Percentiles rank a stretch among this genome's conserved stretches.
These are phyloP conservation scores for Spermophilus dauricus DNA, from an alignment of 2,113 vertebrate species.

Conservation along the genomic window DNA sequence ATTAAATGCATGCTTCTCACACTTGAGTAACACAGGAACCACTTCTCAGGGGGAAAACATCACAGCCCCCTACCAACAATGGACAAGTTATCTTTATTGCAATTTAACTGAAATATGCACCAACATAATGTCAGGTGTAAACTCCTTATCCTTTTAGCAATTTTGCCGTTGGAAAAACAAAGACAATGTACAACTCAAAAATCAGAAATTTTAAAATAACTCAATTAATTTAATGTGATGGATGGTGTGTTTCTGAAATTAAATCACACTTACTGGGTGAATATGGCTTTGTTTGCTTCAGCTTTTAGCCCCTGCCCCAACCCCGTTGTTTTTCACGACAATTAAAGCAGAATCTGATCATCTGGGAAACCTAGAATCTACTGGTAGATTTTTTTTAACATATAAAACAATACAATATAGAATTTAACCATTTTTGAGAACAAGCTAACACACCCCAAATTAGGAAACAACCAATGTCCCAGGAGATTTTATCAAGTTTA, in stretches of 20 bases:
- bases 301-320: background rate
- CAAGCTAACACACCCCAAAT: background rate
- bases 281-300: background rate
- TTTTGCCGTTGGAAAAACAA: background rate
- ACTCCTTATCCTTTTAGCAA: slow-evolving; percentile 8
- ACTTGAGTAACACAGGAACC: background rate
- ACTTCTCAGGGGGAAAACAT: background rate
- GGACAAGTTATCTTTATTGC: slow-evolving; percentile 72
- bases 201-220: slow-evolving; percentile 61
- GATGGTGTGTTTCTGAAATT: slow-evolving; percentile 64
- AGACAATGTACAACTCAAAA: background rate
- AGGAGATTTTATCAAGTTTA: background rate
- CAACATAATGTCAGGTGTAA: background rate
- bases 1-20: slow-evolving; percentile 72
- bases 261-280: slow-evolving; percentile 26
- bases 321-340: slow-evolving; percentile 38
- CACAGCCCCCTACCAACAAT: background rate
- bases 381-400: background rate
- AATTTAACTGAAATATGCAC: slow-evolving; percentile 8
- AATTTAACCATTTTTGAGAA: background rate
- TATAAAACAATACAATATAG: background rate
- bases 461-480: background rate
- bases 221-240: slow-evolving; percentile 70
- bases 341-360: slow-evolving; percentile 11
- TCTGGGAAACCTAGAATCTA: slow-evolving; percentile 5